Base-by-base conservation (phyloP, 2,888 invertebrate genomes). In the Acronicta alni region DNA sequence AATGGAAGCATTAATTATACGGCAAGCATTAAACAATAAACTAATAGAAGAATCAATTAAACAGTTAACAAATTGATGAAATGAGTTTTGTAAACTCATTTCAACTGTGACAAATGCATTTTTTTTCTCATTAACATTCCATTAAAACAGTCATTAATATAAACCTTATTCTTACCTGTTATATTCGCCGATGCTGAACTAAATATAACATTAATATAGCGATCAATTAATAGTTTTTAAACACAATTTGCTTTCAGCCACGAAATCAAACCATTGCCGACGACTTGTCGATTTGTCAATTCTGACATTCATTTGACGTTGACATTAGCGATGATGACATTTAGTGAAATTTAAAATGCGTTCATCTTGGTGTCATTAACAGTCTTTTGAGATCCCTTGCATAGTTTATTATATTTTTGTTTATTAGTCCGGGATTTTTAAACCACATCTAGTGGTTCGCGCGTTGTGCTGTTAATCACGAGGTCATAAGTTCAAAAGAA, bases 161-260 rank as follows among this genome's bases (percentile, higher is more conserved):
- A 7, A 15, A 16, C 7, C 38, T 20, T 54, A 57, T 9, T 26
- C 64, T 65, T 55, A 75, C 75, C 75, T 63, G 14, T 44, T 47
- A 46, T 32, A 38, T 62, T 39, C n/a, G 9, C 37, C 43, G 46
- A 12, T 38, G 37, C 14, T 53, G 42, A 14, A 53, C 16, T 39
- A 46, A 53, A 54, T 48, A 41, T 46, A 61, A 26, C 47, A 74
- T 61, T 49, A 61, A 59, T 41, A 44, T 7, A 47, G 18, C 45
- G 37, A 57, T 59, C 51, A 44, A 68, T 30, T 57, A 65, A 48
- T 16, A 60, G 46, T 57, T 63, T 23, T 59, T 56, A 18, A 38
- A 18, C 57, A 43, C 67, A 67, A 58, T 75, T 81, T 78, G 77
- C 77, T 66, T 76, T 81, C 57, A 63, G 88, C 89, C 88, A 88